Evolutionary conservation across 1,140 invertebrate species (phyloP), one percentile per base, ranked within the genome.

Genomic region (Panagrolaimus sp.): DNA sequence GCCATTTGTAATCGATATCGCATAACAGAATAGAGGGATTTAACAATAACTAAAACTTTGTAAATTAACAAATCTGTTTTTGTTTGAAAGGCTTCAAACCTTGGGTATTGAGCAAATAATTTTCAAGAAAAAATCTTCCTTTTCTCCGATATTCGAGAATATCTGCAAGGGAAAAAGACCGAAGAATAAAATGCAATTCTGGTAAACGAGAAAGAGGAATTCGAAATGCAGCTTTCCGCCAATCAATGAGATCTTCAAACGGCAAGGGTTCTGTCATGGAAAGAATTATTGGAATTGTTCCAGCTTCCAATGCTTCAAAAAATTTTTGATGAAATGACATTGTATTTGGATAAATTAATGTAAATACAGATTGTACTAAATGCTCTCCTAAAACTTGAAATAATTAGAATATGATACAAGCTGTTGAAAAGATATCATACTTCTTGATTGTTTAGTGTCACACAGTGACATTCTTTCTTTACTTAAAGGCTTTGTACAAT

Each of bases 151-250:
- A 89, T 15, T 88, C 85, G 28, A 96, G 83, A 46, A 98, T 86
- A 86, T 97, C 94, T 14, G 88, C 88, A 83, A 96, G 93, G 0
- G 90, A 88, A 63, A 95, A 87, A 0, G 93, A 89, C 47, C 94
- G 88, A 12, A 98, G 81, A 14, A 97, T 84, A 79, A 95, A 96
- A 84, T 96, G 94, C 73, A 98, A 85, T 85, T 98, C 96, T 0
- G 93, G 91, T 3, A 96, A 88, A 63, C 95, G 87, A 0, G 92
- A 89, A 77, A 90, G 89, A 0, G 94, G 92, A 48, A 98, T 80
- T 48, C 89, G 87, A 15, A 98, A 84, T 0, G 87, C 87, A n/a
- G 90, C 89, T 73, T 89, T 87, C 47, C 88, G 87, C 94, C 94
- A 98, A 81, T 92, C 90, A 17, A 98, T 87, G 0, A 94, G 89